These are phyloP conservation scores for Zaprionus lineosus DNA, from an alignment of 2,888 invertebrate genomes.

Conservation along the genomic window DNA sequence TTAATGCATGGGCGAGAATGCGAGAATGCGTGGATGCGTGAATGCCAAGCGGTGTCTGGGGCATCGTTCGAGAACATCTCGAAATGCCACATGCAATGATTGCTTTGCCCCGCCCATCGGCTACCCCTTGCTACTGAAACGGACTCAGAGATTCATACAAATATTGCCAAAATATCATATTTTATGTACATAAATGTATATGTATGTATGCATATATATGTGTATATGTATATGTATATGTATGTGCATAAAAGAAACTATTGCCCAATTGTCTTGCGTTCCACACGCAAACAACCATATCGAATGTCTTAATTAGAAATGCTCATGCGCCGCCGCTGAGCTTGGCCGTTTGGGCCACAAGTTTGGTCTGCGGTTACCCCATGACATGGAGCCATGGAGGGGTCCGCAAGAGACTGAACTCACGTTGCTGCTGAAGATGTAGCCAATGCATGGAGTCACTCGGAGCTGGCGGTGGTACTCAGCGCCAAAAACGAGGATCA, in stretches of 20 bases:
- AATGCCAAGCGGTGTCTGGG: constrained; percentile 64
- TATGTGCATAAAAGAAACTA: constrained; percentile 19
- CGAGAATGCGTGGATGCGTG: constrained; percentile 60
- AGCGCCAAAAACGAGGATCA: constrained; percentile 60
- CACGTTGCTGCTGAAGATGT: constrained; percentile 8
- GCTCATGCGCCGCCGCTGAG: constrained; percentile 35
- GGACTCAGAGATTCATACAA: not conserved
- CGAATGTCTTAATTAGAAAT: constrained; percentile 82
- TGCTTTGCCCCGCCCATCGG: not conserved
- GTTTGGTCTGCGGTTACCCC: constrained; percentile 18
- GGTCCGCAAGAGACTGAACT: constrained; percentile 26
- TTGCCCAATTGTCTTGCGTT: constrained; percentile 69
- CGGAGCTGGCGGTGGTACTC: constrained; percentile 15
- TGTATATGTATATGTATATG: constrained; percentile 44
- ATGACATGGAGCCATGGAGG: no score
- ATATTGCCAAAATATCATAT: constrained; percentile 18
- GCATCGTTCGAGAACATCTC: constrained; percentile 33
- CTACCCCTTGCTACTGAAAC: constrained; percentile 23
- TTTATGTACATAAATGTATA: no score
- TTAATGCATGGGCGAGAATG: constrained; percentile 18
- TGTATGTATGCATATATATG: not conserved
- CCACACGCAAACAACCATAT: constrained; percentile 79
- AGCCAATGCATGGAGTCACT: constrained; percentile 30
- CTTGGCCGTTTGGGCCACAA: constrained; percentile 15
- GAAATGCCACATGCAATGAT: constrained; percentile 39